Base-by-base conservation (phyloP, 2,797 vertebrate genomes). In the Microchirus variegatus region DNA sequence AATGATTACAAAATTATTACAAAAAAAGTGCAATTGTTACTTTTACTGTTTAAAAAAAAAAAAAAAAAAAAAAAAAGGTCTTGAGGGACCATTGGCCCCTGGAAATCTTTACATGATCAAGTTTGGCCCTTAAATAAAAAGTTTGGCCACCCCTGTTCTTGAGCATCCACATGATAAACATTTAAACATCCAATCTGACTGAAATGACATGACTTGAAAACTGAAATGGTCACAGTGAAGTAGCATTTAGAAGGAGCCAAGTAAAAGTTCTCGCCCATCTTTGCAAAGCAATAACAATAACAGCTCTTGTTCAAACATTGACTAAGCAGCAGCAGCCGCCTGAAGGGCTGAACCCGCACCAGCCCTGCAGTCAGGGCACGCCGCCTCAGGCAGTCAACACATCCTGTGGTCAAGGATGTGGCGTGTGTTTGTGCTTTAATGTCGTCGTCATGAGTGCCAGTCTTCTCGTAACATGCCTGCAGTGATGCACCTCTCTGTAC, bases 401-500 rank as follows among this genome's bases (percentile, higher is more conserved):
- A 89, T 91, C 90, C 90, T 91, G 81, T 81, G 84, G 11, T 84
- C 70, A 80, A 89, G 88, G 90, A 91, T 90, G 80, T 85, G 44
- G 62, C n/a, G 45, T 18, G 44, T 11, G 44, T 11, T 31, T 53
- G 60, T 53, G 35, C 66, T 48, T 63, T 31, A 31, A 35, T 26
- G 55, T 18, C 35, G 19, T 18, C 9, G 40, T 66, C 59, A 59
- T 78, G 75, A 77, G 53, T 9, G 18, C 4, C 38, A 53, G 38
- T 16, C 22, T 43, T 73, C 51, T 63, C 63, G 68, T 75, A 85
- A 73, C 82, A 89, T 88, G 84, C 45, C 79, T 53, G 73, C 70
- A 70, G 66, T 45, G 1, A 85, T 78, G 81, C 53, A 59, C 17
- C 71, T 87, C 61, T 53, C 43, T 16, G 10, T 81, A 3, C 53